Base-by-base conservation (phyloP, 2,797 vertebrate species). In the Fratercula arctica region DNA sequence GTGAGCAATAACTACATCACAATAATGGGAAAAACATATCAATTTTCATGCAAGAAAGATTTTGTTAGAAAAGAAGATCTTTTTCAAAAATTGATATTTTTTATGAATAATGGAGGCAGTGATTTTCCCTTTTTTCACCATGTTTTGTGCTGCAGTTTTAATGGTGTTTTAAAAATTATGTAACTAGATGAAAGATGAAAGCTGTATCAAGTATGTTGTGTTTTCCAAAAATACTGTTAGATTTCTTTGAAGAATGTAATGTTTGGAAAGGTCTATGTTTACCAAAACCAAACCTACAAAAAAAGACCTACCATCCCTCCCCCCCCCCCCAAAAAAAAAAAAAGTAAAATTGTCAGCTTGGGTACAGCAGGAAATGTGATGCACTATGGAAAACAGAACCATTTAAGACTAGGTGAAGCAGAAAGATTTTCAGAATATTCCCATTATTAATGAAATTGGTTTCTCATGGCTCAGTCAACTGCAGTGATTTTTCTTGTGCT, bases 381-480 rank as follows among this genome's bases (percentile, higher is more conserved):
- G 20, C 85, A 23, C 19, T 45, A 29, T 54, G 41, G 41, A 80
- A 95, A 93, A 72, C 18, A 89, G n/a, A 35, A 20, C 18, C 39
- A 80, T 90, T 95, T 93, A 76, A 87, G 94, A 73, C 12, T 18
- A 74, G 7, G 15, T 15, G 48, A 90, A 85, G 68, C 80, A 94
- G 84, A 92, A 93, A 60, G 46, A 3, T 68, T 89, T 93, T 95
- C 70, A 87, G 75, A 80, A 77, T 75, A 64, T 61, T 84, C 48
- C 64, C 33, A 46, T 90, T 93, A 74, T 61, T 90, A 67, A 72
- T 41, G 26, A 83, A 89, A 93, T 89, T 77, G 21, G 8, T 87
- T 95, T 93, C 57, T 77, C 33, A 64, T 69, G 75, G 41, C 21
- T 93, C 74, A 95, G 84, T 25, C 68, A 77, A 29, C 61, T 68